Conservation (phyloP, 2,888 invertebrate genomes). For the Cryptocheilus praepositus region DNA sequence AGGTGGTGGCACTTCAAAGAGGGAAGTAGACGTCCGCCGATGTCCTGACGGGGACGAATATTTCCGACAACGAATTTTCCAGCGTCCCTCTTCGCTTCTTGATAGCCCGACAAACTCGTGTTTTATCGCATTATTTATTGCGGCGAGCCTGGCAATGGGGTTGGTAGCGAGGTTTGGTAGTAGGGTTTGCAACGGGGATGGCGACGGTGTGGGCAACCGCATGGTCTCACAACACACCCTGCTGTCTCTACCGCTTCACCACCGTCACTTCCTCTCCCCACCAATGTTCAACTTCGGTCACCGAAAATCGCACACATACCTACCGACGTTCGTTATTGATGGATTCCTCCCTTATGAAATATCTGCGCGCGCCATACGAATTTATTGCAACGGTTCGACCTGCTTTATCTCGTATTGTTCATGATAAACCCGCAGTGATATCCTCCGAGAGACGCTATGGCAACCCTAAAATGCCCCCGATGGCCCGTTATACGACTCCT, state of each 20-base stretch:
- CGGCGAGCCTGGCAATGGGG: conserved; percentile 58
- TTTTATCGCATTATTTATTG: conserved; percentile 75
- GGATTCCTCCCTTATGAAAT: conserved; percentile 75
- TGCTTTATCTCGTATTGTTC: conserved; percentile 74
- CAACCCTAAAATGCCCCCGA: conserved; percentile 60
- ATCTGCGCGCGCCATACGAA: conserved; percentile 68
- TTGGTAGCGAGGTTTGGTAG: background rate
- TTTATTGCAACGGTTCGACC: conserved; percentile 73
- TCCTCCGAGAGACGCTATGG: conserved; percentile 53
- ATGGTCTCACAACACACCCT: background rate
- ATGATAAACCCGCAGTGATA: conserved; percentile 73
- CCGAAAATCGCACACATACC: conserved; percentile 47
- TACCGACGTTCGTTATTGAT: conserved; percentile 67
- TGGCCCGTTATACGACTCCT: conserved; percentile 58
- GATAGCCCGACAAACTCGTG: conserved; percentile 73
- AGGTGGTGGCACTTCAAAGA: conserved; percentile 45
- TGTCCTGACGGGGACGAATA: conserved; percentile 24
- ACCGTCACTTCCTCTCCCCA: conserved; percentile 39
- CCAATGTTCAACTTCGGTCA: conserved; percentile 14
- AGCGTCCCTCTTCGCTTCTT: conserved; percentile 47
- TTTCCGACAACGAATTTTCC: conserved; percentile 42
- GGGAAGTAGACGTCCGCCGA: conserved; percentile 5
- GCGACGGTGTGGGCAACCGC: background rate
- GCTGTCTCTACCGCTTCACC: conserved; percentile 2
- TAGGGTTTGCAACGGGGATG: background rate